Evolutionary conservation across 2,797 vertebrate species (phyloP).

Genomic region (Lemur catta): DNA sequence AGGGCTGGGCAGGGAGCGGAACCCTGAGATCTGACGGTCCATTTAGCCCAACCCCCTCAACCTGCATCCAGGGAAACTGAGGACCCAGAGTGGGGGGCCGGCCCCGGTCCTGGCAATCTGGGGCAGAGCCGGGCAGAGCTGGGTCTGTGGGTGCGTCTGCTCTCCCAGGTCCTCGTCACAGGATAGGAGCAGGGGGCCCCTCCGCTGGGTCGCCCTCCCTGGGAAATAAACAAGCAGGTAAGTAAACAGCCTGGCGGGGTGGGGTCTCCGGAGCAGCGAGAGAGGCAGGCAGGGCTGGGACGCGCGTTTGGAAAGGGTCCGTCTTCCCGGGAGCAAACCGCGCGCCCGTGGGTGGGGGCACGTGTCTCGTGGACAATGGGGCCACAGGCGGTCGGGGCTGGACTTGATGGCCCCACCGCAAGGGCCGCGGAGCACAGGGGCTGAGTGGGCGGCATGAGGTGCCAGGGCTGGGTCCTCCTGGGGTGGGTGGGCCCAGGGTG

Average conservation of each 20-base stretch:
- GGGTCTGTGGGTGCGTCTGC: rapidly evolving
- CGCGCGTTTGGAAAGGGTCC: rapidly evolving
- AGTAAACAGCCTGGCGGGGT: neutral
- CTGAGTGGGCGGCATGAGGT: rapidly evolving
- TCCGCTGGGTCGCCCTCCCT: rapidly evolving
- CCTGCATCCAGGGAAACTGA: neutral
- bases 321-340: neutral
- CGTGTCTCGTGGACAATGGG: rapidly evolving
- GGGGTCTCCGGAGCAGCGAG: rapidly evolving
- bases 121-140: neutral
- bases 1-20: rapidly evolving
- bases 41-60: rapidly evolving
- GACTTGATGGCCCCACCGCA: neutral
- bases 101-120: rapidly evolving
- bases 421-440: no score
- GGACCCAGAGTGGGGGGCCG: rapidly evolving
- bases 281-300: neutral
- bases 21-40: neutral
- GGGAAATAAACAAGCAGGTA: neutral
- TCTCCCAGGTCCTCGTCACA: rapidly evolving
- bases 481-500: rapidly evolving
- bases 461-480: rapidly evolving
- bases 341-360: neutral
- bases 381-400: neutral
- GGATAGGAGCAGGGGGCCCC: neutral